A percentile compares a stretch with the other conserved stretches of the same genome.
Evolutionary conservation across 2,797 vertebrate genomes (phyloP).

Genomic region (Protosalanx chinensis): DNA sequence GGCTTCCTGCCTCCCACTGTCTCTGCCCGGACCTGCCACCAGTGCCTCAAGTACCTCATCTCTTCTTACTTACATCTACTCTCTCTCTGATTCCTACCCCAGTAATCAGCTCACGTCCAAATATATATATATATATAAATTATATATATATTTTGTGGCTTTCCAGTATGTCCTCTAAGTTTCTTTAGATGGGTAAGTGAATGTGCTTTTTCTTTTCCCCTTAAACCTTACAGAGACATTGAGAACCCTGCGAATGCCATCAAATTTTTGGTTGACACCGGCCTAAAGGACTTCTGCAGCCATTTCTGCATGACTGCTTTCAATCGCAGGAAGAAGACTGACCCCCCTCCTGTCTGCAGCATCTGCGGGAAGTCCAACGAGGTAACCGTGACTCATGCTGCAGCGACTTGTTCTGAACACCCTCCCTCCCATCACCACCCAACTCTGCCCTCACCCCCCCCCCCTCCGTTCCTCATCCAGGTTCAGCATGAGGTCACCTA

Average conservation of each 20-base stretch:
- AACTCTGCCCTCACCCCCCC: background rate
- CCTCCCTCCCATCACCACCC: background rate
- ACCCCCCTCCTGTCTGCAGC: slow-evolving; percentile 68
- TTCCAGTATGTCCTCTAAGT: background rate
- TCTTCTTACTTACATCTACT: background rate
- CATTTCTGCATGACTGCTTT: slow-evolving; percentile 88
- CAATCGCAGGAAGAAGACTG: slow-evolving; percentile 77
- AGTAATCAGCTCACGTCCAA: too few relatives aligned
- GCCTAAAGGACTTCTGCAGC: slow-evolving; percentile 91
- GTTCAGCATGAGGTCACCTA: slow-evolving; percentile 97
- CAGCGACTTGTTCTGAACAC: background rate
- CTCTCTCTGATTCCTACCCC: too few relatives aligned
- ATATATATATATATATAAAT: background rate
- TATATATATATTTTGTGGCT: background rate
- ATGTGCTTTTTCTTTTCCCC: background rate
- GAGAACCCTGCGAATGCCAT: slow-evolving; percentile 92
- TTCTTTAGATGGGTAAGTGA: background rate
- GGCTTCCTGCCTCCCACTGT: slow-evolving; percentile 80
- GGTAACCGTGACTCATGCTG: slow-evolving; percentile 65
- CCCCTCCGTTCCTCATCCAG: slow-evolving; percentile 54
- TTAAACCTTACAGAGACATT: slow-evolving; percentile 79
- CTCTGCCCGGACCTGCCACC: slow-evolving; percentile 85
- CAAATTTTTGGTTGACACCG: slow-evolving; percentile 77
- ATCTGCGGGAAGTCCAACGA: slow-evolving; percentile 87
- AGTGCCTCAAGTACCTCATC: slow-evolving; percentile 84